phyloP scores from a whole-genome alignment of 2,797 vertebrate species.

The Picus viridis region DNA sequence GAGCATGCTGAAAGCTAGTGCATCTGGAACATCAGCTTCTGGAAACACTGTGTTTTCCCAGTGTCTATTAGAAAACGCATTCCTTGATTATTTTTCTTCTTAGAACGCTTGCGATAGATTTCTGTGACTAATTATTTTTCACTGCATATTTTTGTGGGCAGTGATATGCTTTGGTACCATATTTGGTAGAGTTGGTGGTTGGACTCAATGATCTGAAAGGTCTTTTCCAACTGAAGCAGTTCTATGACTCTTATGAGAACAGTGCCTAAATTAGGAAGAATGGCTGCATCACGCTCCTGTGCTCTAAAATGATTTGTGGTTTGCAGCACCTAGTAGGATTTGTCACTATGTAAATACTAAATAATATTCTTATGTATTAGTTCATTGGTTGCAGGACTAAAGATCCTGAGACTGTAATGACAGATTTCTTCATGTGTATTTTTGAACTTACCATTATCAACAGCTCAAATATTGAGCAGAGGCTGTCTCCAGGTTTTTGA shows the following conservation, averaged over 20 bases:
- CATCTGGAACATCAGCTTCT: neutral
- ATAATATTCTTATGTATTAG: neutral
- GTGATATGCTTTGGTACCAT: neutral
- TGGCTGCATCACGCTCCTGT: neutral
- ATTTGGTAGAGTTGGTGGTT: too few relatives aligned
- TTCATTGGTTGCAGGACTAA: neutral
- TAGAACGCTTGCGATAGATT: neutral
- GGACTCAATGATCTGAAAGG: too few relatives aligned
- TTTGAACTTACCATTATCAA: constrained; percentile 23
- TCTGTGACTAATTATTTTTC: neutral
- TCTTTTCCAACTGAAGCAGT: too few relatives aligned
- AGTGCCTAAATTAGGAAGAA: neutral
- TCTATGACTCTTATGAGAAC: neutral
- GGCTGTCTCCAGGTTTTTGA: neutral
- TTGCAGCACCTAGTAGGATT: neutral
- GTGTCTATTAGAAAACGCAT: neutral
- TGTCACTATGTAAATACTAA: neutral
- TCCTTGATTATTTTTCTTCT: neutral
- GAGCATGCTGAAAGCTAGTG: neutral
- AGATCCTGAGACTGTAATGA: neutral
- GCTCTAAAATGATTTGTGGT: neutral
- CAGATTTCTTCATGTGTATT: neutral
- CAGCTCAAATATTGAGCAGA: constrained; percentile 37
- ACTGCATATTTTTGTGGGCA: neutral
- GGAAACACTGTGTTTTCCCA: neutral